These are phyloP conservation scores for Denticeps clupeoides DNA, from an alignment of 2,797 vertebrate genomes.

Conservation along the genomic window DNA sequence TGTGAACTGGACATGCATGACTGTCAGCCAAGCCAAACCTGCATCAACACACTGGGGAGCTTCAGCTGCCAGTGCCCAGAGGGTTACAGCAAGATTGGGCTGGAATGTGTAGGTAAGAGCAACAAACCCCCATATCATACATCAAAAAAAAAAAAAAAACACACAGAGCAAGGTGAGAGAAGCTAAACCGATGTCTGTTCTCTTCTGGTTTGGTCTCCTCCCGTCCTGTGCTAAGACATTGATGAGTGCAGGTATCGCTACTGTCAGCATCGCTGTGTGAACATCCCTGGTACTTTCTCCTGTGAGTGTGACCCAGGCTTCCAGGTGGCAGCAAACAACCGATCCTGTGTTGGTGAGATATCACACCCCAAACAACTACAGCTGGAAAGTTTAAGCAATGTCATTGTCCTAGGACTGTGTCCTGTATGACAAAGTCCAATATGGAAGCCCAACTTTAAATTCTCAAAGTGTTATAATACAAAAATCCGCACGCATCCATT, in stretches of 20 bases:
- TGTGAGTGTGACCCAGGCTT: constrained; percentile 87
- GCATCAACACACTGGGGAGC: constrained; percentile 56
- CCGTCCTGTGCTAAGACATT: constrained; percentile 54
- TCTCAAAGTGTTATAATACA: too few species aligned
- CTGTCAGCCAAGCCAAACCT: constrained; percentile 68
- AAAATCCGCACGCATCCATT: too few species aligned
- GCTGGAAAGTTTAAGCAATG: too few species aligned
- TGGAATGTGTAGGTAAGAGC: constrained; percentile 57
- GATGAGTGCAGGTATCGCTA: constrained; percentile 83
- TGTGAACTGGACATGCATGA: constrained; percentile 53
- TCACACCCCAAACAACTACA: too few species aligned
- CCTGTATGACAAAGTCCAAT: too few species aligned
- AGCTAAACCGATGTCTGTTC: too few species aligned
- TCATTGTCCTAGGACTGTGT: too few species aligned
- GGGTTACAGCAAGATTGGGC: constrained; percentile 59
- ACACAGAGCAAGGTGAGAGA: too few species aligned
- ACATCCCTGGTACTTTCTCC: constrained; percentile 78
- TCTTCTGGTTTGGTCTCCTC: not conserved
- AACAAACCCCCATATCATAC: not conserved
- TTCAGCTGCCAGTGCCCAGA: constrained; percentile 63
- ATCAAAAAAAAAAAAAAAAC: not conserved
- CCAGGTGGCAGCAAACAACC: constrained; percentile 81
- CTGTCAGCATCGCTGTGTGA: constrained; percentile 85
- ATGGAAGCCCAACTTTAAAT: too few species aligned
- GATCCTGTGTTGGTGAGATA: constrained; percentile 79